These are phyloP conservation scores for Himantopus leucocephalus DNA, from an alignment of 2,113 vertebrate species.

Conservation along the genomic window DNA sequence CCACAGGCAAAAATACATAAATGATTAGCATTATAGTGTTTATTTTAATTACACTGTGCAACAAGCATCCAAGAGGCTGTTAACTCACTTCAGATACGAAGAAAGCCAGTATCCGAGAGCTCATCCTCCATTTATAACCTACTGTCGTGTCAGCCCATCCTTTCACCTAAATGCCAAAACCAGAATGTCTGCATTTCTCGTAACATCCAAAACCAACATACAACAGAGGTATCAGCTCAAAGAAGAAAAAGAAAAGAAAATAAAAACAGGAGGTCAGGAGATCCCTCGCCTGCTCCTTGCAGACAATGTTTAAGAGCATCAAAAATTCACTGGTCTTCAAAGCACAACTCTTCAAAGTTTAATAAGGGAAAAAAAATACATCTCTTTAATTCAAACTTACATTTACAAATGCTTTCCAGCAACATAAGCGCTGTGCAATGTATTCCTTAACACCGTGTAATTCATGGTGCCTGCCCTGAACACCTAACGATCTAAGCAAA, in stretches of 20 bases:
- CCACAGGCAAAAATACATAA: slow-evolving; percentile 68
- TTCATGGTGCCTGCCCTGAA: background rate
- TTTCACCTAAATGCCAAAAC: background rate
- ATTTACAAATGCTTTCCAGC: slow-evolving; percentile 9
- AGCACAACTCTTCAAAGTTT: background rate
- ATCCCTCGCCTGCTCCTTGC: background rate
- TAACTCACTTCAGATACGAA: slow-evolving; percentile 31
- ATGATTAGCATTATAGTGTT: slow-evolving; percentile 64
- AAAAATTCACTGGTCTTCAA: background rate
- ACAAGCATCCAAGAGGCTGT: slow-evolving; percentile 51
- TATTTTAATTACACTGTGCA: slow-evolving; percentile 71
- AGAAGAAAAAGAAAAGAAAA: background rate
- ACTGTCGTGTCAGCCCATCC: background rate
- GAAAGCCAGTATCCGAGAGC: slow-evolving; percentile 8
- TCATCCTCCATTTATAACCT: background rate
- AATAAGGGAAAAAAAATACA: background rate
- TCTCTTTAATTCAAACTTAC: background rate
- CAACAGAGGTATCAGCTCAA: background rate
- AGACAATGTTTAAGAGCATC: background rate
- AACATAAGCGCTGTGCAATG: background rate
- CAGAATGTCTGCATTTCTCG: background rate
- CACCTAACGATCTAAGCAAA: background rate
- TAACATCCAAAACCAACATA: background rate
- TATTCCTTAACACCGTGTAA: background rate
- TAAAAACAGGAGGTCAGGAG: background rate